Percentiles rank a stretch among this genome's conserved stretches.
phyloP scores from a whole-genome alignment of 2,888 invertebrate species.

The Pyrochroa serraticornis region DNA sequence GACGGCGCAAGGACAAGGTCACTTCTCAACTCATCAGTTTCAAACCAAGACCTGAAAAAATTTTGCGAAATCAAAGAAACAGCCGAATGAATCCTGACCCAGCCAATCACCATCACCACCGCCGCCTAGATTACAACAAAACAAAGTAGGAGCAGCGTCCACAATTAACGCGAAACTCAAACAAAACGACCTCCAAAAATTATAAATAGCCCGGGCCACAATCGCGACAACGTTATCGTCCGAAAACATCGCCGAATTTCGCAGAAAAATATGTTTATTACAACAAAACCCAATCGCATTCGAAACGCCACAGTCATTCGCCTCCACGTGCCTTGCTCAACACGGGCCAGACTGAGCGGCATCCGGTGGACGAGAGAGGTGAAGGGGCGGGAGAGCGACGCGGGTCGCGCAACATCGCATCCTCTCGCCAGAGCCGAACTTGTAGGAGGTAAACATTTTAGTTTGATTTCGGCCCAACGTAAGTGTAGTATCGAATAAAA shows the following conservation, averaged over 20 bases:
- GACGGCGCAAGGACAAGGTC: too few relatives aligned
- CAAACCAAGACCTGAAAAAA: too few relatives aligned
- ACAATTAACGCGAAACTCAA: conserved; percentile 8
- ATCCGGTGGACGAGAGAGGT: conserved; percentile 36
- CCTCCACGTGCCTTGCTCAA: conserved; percentile 55
- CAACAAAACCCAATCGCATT: background rate
- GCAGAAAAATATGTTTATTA: conserved; percentile 15
- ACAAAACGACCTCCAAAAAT: background rate
- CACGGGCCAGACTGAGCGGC: conserved; percentile 50
- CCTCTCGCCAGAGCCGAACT: conserved; percentile 43
- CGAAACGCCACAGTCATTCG: conserved; percentile 51
- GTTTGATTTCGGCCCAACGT: conserved; percentile 54
- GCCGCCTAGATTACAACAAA: too few relatives aligned
- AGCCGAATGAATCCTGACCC: conserved; percentile 15
- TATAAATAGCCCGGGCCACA: background rate
- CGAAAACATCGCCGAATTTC: background rate
- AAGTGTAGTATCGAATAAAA: conserved; percentile 47
- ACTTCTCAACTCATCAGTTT: too few relatives aligned
- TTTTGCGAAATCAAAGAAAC: too few relatives aligned
- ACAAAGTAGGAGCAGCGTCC: too few relatives aligned
- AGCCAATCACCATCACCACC: background rate
- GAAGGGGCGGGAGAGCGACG: conserved; percentile 27
- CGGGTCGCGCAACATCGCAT: conserved; percentile 42
- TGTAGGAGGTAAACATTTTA: conserved; percentile 57
- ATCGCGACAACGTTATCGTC: conserved; percentile 4